Base-by-base conservation (phyloP, 2,797 vertebrate species). In the Atherinosoma microstoma region DNA sequence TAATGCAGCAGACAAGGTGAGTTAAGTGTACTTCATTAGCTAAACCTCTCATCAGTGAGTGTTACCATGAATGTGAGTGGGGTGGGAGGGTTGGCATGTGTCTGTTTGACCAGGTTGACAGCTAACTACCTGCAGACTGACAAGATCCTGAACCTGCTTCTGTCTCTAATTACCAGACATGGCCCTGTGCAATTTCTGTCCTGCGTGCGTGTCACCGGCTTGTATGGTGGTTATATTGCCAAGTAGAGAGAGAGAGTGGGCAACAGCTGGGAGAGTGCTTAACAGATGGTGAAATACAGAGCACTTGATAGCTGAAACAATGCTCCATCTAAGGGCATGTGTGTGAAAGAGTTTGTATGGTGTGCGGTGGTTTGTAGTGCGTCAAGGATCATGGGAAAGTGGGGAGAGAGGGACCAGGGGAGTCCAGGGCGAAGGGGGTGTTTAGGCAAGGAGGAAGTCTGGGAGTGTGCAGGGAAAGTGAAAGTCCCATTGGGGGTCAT, bases 191-290 rank as follows among this genome's bases (percentile, higher is more conserved):
- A 86, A 91, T 92, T 87, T 88, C 76, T 80, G 87, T 77, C 80
- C 70, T 75, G 82, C 35, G 87, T 91, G 89, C 78, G 76, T 91
- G 88, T 89, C 85, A 80, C 78, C 59, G 8, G 29, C 84, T 75
- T 24, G 45, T 53, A 89, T 75, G 78, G 67, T 89, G 88, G 89
- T 87, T 89, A 88, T 92, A 91, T 89, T 58, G 87, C 84, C 3
- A 65, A 88, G 85, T 1, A 4, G 34, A 67, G 85, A 90, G 84
- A 90, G 84, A 92, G 89, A 85, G 90, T 90, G 90, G 86, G 89
- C 84, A 93, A 91, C 90, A 91, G 92, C 92, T 92, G 92, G 88
- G 86, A 73, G 91, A 92, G 82, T 88, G 91, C 90, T 91, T 38
- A 91, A 90, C 90, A 93, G 87, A 94, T 92, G 90, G 90, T 65